phyloP scores from a whole-genome alignment of 1,140 invertebrate genomes.

The Contarinia nasturtii region DNA sequence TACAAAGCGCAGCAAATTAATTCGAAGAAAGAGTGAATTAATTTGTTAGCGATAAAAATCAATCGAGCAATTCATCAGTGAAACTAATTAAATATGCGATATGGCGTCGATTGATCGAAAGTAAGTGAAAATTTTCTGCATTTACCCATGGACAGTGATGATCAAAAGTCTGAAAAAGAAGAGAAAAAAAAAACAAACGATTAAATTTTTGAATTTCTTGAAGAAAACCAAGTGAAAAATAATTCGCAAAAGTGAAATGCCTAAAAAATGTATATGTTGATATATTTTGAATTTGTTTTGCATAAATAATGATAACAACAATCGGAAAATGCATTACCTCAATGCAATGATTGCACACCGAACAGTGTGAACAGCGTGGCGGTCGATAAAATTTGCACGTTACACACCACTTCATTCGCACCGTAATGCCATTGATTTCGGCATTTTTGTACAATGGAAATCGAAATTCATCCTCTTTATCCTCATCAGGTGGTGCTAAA shows the following conservation, averaged over 20 bases:
- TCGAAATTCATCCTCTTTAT: slow-evolving; percentile 89
- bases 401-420: slow-evolving; percentile 99
- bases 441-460: slow-evolving; percentile 96
- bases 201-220: background rate
- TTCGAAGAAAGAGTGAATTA: background rate
- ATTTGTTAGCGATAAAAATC: too few relatives aligned
- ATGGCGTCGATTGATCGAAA: background rate
- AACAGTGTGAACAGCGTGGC: slow-evolving; percentile 96
- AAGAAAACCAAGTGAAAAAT: background rate
- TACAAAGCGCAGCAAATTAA: slow-evolving; percentile 37
- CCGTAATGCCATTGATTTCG: slow-evolving; percentile 94
- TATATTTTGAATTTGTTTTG: background rate
- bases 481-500: slow-evolving; percentile 85
- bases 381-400: slow-evolving; percentile 99
- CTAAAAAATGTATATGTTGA: background rate
- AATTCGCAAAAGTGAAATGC: slow-evolving; percentile 2
- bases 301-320: background rate
- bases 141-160: slow-evolving; percentile 95
- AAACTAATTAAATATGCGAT: background rate
- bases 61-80: too few relatives aligned
- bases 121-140: background rate
- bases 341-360: slow-evolving; percentile 97
- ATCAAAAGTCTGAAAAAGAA: slow-evolving; percentile 84
- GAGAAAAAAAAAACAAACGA: slow-evolving; percentile 7
- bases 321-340: slow-evolving; percentile 44